Conservation (phyloP, 2,888 invertebrate genomes). For the Zygaena filipendulae region DNA sequence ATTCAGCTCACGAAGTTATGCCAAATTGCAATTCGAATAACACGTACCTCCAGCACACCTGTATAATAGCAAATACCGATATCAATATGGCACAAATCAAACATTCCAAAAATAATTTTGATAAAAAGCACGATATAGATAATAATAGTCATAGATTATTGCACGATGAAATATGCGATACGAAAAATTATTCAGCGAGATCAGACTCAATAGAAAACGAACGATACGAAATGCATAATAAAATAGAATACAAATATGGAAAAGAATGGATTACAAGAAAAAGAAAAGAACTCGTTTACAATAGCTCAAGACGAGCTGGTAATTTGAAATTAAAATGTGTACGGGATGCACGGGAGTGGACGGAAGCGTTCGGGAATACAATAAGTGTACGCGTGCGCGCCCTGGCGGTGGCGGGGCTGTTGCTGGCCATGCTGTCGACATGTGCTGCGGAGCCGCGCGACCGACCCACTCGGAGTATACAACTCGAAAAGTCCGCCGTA, state of each 20-base stretch:
- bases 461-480: slow-evolving; percentile 32
- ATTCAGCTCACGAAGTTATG: too few species aligned
- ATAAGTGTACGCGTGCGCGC: slow-evolving; percentile 40
- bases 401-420: slow-evolving; percentile 34
- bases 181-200: too few species aligned
- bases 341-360: slow-evolving; percentile 35
- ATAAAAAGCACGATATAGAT: slow-evolving; percentile 28
- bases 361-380: slow-evolving; percentile 42
- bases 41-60: too few species aligned
- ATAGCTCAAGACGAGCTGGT: slow-evolving; percentile 39
- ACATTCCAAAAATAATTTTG: slow-evolving; percentile 52
- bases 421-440: slow-evolving; percentile 39
- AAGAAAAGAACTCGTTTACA: slow-evolving; percentile 40
- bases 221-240: slow-evolving; percentile 39
- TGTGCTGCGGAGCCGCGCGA: slow-evolving; percentile 39
- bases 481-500: slow-evolving; percentile 42
- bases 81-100: slow-evolving; percentile 31
- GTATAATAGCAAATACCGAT: slow-evolving; percentile 26
- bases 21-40: slow-evolving; percentile 2
- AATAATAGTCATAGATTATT: slow-evolving; percentile 45
- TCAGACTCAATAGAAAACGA: slow-evolving; percentile 22
- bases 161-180: slow-evolving; percentile 29
- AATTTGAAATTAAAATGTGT: slow-evolving; percentile 56
- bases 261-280: slow-evolving; percentile 47
- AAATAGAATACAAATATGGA: slow-evolving; percentile 42